Conservation (phyloP, 30 jellyfish, hydroid and myxozoan species). For the Turritopsis rubra region DNA sequence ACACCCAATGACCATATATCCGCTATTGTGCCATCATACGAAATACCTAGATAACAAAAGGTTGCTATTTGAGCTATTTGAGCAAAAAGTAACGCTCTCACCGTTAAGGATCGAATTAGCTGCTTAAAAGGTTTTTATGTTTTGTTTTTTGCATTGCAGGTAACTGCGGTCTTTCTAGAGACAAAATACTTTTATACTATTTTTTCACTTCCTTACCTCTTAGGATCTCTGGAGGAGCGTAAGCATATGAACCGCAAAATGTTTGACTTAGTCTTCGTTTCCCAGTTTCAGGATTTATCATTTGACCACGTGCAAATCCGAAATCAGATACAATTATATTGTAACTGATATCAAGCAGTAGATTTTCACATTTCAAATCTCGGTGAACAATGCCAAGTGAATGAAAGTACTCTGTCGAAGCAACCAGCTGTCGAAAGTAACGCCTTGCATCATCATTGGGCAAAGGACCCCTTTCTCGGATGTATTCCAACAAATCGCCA, state of each 20-base stretch:
- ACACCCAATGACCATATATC: constrained; percentile 98
- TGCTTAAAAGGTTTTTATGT: no score
- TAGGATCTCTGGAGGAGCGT: constrained; percentile 97
- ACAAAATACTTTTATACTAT: no score
- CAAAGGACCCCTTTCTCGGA: constrained; percentile 84
- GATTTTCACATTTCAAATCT: constrained; percentile 91
- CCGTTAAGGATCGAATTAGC: no score
- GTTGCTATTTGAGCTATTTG: not conserved
- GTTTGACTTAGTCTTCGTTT: constrained; percentile 84
- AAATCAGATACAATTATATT: constrained; percentile 83
- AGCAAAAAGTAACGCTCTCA: no score
- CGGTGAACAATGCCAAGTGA: constrained; percentile 91
- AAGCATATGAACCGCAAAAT: constrained; percentile 97
- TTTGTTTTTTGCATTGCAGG: no score
- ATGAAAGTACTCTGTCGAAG: constrained; percentile 89
- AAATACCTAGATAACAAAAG: constrained; percentile 28
- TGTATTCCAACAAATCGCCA: constrained; percentile 94
- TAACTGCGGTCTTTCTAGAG: no score
- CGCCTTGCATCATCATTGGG: constrained; percentile 84
- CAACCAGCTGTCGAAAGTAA: constrained; percentile 61
- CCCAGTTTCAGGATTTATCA: constrained; percentile 82
- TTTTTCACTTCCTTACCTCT: constrained; percentile 48
- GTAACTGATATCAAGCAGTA: constrained; percentile 66
- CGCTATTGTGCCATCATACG: constrained; percentile 91
- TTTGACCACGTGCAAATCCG: constrained; percentile 94